Evolutionary conservation across 2,797 vertebrate species (phyloP).

Genomic region (Lepus townsendii): DNA sequence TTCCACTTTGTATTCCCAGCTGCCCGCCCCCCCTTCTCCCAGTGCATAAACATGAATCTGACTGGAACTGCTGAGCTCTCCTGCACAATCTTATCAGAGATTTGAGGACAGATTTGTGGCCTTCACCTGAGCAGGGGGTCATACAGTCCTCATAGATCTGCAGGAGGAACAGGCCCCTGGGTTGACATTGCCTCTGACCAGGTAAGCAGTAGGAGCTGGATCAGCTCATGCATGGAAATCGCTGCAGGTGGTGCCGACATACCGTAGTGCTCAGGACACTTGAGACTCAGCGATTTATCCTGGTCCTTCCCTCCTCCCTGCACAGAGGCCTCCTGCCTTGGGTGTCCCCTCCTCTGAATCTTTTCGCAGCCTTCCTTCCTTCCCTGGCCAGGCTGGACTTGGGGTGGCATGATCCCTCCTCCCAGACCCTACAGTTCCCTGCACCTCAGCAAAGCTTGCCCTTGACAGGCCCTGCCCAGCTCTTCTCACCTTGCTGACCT

Average conservation of each 20-base stretch:
- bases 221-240: neutral
- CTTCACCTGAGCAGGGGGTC: neutral
- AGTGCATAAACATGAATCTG: neutral
- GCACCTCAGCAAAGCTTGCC: neutral
- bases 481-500: neutral
- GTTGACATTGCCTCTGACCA: neutral
- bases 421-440: neutral
- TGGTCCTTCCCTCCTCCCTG: neutral
- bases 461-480: neutral
- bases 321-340: neutral
- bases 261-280: neutral
- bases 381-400: neutral
- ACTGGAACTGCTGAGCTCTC: neutral
- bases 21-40: neutral
- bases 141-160: neutral
- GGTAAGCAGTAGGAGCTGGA: neutral
- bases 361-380: neutral
- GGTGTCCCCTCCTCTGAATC: neutral
- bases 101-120: neutral
- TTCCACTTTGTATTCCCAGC: neutral
- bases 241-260: accelerated
- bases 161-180: neutral
- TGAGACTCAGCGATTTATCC: neutral
- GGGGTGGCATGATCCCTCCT: neutral
- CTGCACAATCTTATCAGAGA: neutral